Percentiles rank a stretch among this genome's conserved stretches.
phyloP scores from a whole-genome alignment of 1,140 invertebrate genomes.

The Drosophila saltans region DNA sequence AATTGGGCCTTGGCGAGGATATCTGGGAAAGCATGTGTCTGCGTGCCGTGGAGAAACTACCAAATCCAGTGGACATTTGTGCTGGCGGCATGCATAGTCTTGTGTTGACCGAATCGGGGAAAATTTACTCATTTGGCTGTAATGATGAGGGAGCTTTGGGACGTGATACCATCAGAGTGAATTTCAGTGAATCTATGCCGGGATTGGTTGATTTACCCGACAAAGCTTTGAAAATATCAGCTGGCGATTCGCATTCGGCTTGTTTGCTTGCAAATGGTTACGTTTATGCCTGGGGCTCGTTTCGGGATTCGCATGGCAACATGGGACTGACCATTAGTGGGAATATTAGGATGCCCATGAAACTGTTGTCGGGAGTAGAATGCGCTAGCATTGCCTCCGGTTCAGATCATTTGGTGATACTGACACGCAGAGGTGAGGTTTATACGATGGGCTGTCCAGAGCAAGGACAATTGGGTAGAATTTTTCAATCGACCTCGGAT shows the following conservation, averaged over 20 bases:
- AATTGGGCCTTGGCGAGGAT: constrained; percentile 94
- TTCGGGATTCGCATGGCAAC: constrained; percentile 93
- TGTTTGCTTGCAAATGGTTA: constrained; percentile 93
- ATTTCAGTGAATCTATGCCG: constrained; percentile 90
- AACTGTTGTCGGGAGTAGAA: constrained; percentile 85
- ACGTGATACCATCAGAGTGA: constrained; percentile 88
- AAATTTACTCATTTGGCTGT: constrained; percentile 86
- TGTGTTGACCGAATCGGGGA: constrained; percentile 90
- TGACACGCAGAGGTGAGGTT: constrained; percentile 89
- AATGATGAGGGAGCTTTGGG: constrained; percentile 98
- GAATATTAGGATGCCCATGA: constrained; percentile 85
- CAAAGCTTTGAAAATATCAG: constrained; percentile 90
- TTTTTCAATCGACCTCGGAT: constrained; percentile 44
- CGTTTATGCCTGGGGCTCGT: constrained; percentile 94
- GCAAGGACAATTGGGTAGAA: constrained; percentile 91
- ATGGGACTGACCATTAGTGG: constrained; percentile 92
- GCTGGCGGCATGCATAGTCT: constrained; percentile 98
- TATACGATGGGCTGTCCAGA: constrained; percentile 96
- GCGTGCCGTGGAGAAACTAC: constrained; percentile 86
- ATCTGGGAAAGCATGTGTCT: constrained; percentile 89
- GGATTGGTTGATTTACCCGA: constrained; percentile 87
- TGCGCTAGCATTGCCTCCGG: constrained; percentile 92
- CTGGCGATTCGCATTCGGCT: constrained; percentile 97
- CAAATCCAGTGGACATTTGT: constrained; percentile 88
- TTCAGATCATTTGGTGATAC: constrained; percentile 93